Evolutionary conservation across 2,797 vertebrate species (phyloP), one percentile per base, ranked within the genome.

Genomic region (Dallia pectoralis): DNA sequence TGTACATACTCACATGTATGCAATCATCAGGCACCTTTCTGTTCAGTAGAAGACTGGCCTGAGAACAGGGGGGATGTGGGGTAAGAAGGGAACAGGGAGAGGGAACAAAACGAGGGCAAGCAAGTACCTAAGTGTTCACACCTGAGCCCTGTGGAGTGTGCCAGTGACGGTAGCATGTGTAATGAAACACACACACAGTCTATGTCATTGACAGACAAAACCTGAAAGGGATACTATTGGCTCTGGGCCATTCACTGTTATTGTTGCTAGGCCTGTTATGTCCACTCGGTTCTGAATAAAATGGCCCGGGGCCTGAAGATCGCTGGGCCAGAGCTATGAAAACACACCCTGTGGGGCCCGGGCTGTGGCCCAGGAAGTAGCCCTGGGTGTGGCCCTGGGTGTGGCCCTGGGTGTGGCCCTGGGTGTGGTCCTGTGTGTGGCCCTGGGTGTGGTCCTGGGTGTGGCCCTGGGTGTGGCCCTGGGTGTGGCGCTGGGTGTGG

Each of bases 81-180:
- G 25, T 53, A 73, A 68, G 8, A 65, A 67, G 40, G 70, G n/a
- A 66, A 63, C 30, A 40, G 40, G 32, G 22, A 65, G 47, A 32
- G 63, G 67, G 53, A 71, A 66, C 64, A 25, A 71, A 69, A 47
- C 33, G 51, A 64, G 72, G 51, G 44, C 6, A 25, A 11, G 14
- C 22, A 29, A 9, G 32, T 19, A 33, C 72, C 71, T 32, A 69
- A 71, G 67, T 56, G 12, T 75, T 75, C 71, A 63, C 47, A 77
- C 72, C 67, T 33, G 72, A 80, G 82, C 73, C 33, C 40, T 70
- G 67, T 78, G 74, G 36, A 61, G 64, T 47, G 77, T 51, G 22
- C 47, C 5, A 47, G 70, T 7, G 36, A 29, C 40, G 62, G 1
- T 62, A 51, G 36, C 68, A 81, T 85, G 72, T 77, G 82, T 85